phyloP scores from a whole-genome alignment of 2,888 invertebrate genomes.

The Dicranocentrus wangi region DNA sequence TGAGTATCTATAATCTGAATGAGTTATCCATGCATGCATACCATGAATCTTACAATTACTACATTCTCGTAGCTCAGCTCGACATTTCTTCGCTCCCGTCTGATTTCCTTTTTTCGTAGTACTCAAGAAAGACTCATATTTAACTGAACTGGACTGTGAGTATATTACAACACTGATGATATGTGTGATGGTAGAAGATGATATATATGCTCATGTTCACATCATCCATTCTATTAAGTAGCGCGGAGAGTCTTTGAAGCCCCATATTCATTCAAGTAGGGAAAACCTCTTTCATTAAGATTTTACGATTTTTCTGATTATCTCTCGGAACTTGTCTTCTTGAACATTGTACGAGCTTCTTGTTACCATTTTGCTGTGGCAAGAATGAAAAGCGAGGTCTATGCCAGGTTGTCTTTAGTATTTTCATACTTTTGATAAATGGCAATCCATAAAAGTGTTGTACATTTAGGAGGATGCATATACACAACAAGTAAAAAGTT shows the following conservation, averaged over 20 bases:
- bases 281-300: slow-evolving; percentile 10
- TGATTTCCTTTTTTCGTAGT: slow-evolving; percentile 37
- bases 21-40: background rate
- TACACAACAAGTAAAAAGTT: no score
- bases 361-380: no score
- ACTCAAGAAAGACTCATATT: no score
- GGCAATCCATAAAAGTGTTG: slow-evolving; percentile 26
- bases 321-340: slow-evolving; percentile 41
- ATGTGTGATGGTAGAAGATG: background rate
- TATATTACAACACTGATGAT: background rate
- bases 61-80: slow-evolving; percentile 9
- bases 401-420: slow-evolving; percentile 22
- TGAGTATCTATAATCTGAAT: background rate
- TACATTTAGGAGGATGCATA: background rate
- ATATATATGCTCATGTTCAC: background rate
- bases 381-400: background rate
- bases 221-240: no score
- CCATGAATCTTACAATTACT: background rate
- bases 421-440: slow-evolving; percentile 23
- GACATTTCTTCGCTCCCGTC: slow-evolving; percentile 29
- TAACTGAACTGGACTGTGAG: background rate
- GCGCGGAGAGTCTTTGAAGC: no score
- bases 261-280: no score
- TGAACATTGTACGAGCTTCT: no score
- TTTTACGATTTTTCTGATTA: slow-evolving; percentile 46